Evolutionary conservation across 2,113 vertebrate genomes (phyloP).

Genomic region (Craseonycteris thonglongyai): DNA sequence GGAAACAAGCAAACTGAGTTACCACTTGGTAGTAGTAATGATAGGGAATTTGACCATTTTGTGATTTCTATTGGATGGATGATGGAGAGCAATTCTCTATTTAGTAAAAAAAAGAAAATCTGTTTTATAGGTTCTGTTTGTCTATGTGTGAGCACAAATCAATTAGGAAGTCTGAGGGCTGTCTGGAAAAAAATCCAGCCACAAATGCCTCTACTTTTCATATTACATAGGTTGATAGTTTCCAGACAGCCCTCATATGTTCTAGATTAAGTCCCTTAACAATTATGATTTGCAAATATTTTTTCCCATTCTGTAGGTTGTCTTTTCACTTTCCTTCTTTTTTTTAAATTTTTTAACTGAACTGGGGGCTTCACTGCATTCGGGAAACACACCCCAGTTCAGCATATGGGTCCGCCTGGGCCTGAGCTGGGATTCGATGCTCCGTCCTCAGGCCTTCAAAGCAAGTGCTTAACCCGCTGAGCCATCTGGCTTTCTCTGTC

Average conservation of each 20-base stretch:
- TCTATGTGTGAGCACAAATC: background rate
- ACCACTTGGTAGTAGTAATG: background rate
- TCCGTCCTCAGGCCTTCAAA: no score
- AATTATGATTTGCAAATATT: background rate
- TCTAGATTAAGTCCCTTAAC: background rate
- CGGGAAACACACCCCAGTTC: no score
- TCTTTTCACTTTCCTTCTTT: background rate
- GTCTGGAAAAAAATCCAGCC: no score
- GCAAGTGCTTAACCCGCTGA: no score
- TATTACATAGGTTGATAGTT: no score
- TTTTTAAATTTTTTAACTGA: no score
- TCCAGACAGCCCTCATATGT: no score
- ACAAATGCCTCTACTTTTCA: no score
- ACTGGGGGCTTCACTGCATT: no score
- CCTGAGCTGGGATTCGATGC: no score
- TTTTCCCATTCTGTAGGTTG: background rate
- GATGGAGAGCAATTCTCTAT: background rate
- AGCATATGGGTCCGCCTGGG: no score
- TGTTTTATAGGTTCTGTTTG: background rate
- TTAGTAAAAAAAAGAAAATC: background rate
- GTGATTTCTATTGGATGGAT: background rate
- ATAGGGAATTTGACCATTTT: background rate
- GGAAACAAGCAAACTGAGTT: background rate
- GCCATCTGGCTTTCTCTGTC: no score
- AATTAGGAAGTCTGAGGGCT: constrained; percentile 1